Percentiles rank a stretch among this genome's conserved stretches.
These are phyloP conservation scores for Copsychus sechellarum DNA, from an alignment of 2,113 vertebrate genomes.

Conservation along the genomic window DNA sequence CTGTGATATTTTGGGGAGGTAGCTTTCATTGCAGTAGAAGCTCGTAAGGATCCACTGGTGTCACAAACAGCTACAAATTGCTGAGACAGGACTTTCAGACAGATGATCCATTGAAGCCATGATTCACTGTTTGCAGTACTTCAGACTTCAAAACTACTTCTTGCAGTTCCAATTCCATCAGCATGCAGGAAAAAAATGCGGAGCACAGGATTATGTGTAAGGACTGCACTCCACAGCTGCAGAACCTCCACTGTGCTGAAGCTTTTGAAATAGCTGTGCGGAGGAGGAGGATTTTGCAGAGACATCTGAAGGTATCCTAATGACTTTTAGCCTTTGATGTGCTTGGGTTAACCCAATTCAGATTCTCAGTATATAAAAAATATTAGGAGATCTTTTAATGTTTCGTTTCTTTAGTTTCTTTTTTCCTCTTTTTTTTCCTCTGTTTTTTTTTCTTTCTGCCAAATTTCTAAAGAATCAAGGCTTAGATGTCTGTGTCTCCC, in stretches of 20 bases:
- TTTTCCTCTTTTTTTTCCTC: background rate
- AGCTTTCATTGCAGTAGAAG: background rate
- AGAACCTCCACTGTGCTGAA: background rate
- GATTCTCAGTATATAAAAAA: background rate
- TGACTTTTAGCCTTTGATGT: conserved; percentile 4
- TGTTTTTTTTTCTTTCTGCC: background rate
- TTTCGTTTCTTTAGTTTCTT: background rate
- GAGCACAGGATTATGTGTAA: background rate
- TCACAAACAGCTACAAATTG: background rate
- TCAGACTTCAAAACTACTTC: background rate
- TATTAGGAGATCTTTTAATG: background rate
- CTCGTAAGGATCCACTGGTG: background rate
- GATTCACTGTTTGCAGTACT: background rate
- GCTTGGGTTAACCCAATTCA: background rate
- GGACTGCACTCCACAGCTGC: background rate
- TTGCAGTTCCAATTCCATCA: background rate
- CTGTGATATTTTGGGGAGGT: background rate
- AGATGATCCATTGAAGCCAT: background rate
- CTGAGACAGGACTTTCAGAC: background rate
- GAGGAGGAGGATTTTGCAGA: background rate
- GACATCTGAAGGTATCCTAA: conserved; percentile 5
- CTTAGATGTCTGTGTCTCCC: background rate
- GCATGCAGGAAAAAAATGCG: background rate
- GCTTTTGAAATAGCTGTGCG: background rate
- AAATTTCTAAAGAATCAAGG: background rate